phyloP scores from a whole-genome alignment of 1,140 invertebrate genomes.

The Asobara japonica region DNA sequence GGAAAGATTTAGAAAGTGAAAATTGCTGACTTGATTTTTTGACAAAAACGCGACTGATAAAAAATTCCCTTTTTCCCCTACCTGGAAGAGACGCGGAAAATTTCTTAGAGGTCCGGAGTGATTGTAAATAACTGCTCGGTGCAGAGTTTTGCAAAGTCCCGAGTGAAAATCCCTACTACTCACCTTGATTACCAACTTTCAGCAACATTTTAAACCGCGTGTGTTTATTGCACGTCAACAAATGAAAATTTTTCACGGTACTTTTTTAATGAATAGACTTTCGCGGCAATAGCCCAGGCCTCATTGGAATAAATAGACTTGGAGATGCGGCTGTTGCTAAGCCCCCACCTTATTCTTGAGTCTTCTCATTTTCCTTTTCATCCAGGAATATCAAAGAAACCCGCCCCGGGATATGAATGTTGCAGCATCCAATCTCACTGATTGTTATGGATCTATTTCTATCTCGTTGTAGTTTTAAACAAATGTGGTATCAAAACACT shows the following conservation, averaged over 20 bases:
- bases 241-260: neutral
- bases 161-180: constrained; percentile 9
- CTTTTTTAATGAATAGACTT: neutral
- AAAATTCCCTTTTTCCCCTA: neutral
- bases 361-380: neutral
- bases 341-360: neutral
- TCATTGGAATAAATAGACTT: neutral
- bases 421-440: no score
- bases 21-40: no score
- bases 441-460: no score
- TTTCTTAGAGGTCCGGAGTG: neutral
- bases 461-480: no score
- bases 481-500: no score
- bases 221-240: constrained; percentile 8
- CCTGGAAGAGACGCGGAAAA: neutral
- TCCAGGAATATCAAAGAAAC: neutral
- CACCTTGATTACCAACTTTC: constrained; percentile 1
- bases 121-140: constrained; percentile 16
- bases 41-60: no score
- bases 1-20: no score
- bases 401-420: no score
- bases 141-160: neutral
- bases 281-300: neutral
- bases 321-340: neutral
- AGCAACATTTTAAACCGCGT: neutral